Base-by-base conservation (phyloP, 2,888 invertebrate species). In the Hymenopus coronatus region DNA sequence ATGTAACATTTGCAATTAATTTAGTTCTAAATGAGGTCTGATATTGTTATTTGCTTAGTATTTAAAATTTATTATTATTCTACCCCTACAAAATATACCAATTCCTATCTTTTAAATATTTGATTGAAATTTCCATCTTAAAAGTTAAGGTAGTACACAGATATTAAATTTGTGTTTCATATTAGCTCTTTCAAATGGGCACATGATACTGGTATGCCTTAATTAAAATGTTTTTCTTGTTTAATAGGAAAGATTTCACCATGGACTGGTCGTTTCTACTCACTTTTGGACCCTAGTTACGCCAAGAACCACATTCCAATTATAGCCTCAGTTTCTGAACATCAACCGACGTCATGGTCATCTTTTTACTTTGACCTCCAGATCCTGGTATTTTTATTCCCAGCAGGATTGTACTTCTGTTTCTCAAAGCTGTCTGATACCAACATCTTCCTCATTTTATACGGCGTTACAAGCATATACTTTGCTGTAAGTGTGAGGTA, bases 231-330 rank as follows among this genome's bases (percentile, higher is more conserved):
- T 28, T 6, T 40, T 89, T 30, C 88, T 54, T 92, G n/a, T 92
- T 15, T 15, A 70, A 25, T 92, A 96, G 96, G 95, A 92, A 98
- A 99, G 95, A 98, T 99, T 91, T 98, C 99, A 0, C 99, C 99
- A 8, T 99, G 99, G 99, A 99, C 99, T 40, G 99, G 99, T 30
- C 95, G 99, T 91, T 99, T 99, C 94, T 99, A 99, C 93, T 99
- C 99, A 0, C 94, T 99, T 27, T 94, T 99, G 91, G 99, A 99
- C 94, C 99, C 99, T 0, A 98, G 98, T 0, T 99, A 99, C 92
- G 99, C 99, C 84, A 99, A 99, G 94, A 99, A 98, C 94, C 98
- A 99, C 94, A 99, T 99, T 94, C 99, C 99, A 88, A 99, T 99
- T 91, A 99, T 99, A 92, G 99, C 98, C 15, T 98, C 98, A 12